Evolutionary conservation across 2,113 vertebrate species (phyloP), one percentile per base, ranked within the genome.

Genomic region (Oryzias melastigma): DNA sequence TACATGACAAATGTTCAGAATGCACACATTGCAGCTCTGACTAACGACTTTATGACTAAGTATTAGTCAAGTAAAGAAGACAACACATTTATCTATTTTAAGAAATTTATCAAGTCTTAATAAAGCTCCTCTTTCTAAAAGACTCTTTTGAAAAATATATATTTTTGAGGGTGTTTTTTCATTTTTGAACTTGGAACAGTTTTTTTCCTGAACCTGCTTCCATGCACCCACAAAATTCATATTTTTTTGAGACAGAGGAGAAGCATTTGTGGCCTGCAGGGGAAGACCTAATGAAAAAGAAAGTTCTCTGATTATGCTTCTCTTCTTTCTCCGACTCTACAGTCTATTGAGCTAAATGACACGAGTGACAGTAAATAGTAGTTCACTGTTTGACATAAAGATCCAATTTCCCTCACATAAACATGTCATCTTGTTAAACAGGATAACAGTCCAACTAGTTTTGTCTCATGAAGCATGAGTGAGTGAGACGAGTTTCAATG

Each of bases 331-430:
- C n/a, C n/a, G n/a, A n/a, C n/a, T n/a, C n/a, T n/a, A n/a, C n/a
- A n/a, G n/a, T 25, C 27, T 19, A 70, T 53, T 65, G 51, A 52
- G 44, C 13, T 43, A 50, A 62, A 77, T 63, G 49, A 18, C 50
- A 29, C 24, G 18, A 65, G 35, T 77, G 68, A 45, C 51, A 68
- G 41, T 45, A 66, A 17, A 81, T 5, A 65, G 76, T 56, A 69
- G 65, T 52, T 50, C 5, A 49, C 42, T 15, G 56, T 51, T 57
- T 14, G 57, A 64, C 40, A 70, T 61, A 55, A 63, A 56, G 46
- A 62, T 62, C 25, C 27, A 65, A 43, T 68, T 47, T 68, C 29
- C 29, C 19, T 35, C 7, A 65, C 24, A 72, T 48, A 41, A 53
- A 69, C 22, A 53, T 54, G 58, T 14, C 29, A 65, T 53, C 58